phyloP scores from a whole-genome alignment of 2,888 invertebrate species.

The Alitta virens region DNA sequence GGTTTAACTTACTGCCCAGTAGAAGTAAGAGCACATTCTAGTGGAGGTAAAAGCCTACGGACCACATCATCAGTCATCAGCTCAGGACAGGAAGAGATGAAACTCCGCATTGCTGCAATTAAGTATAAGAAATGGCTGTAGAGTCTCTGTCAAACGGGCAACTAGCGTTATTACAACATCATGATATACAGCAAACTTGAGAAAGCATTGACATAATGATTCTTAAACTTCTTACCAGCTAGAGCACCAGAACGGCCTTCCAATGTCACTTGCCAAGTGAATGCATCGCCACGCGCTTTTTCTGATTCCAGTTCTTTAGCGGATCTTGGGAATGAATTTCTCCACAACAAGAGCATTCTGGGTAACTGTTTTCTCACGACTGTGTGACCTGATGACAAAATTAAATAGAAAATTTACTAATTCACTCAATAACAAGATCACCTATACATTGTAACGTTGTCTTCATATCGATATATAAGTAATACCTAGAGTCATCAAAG shows the following conservation, averaged over 20 bases:
- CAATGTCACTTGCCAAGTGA: conserved; percentile 94
- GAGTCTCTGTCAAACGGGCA: no score
- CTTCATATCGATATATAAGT: conserved; percentile 30
- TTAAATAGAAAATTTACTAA: no score
- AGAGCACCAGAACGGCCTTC: conserved; percentile 95
- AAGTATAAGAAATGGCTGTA: no score
- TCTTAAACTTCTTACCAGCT: conserved; percentile 60
- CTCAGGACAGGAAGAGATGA: conserved; percentile 83
- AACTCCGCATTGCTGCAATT: conserved; percentile 79
- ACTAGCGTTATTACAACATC: no score
- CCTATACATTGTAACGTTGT: no score
- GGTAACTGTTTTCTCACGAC: conserved; percentile 90
- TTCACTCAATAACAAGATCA: no score
- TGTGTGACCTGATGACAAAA: conserved; percentile 69
- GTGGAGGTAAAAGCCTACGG: conserved; percentile 81
- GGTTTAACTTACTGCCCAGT: conserved; percentile 75
- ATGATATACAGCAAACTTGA: no score
- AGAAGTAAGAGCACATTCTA: conserved; percentile 94
- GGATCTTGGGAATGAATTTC: conserved; percentile 95
- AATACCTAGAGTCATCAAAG: conserved; percentile 93
- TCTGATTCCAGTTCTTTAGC: conserved; percentile 96
- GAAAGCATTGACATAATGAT: conserved; percentile 71
- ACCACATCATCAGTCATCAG: conserved; percentile 89
- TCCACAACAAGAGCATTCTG: conserved; percentile 90
- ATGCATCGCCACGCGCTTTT: conserved; percentile 88